Evolutionary conservation across 2,888 invertebrate genomes (phyloP).

Genomic region (Metallyticus violacea): DNA sequence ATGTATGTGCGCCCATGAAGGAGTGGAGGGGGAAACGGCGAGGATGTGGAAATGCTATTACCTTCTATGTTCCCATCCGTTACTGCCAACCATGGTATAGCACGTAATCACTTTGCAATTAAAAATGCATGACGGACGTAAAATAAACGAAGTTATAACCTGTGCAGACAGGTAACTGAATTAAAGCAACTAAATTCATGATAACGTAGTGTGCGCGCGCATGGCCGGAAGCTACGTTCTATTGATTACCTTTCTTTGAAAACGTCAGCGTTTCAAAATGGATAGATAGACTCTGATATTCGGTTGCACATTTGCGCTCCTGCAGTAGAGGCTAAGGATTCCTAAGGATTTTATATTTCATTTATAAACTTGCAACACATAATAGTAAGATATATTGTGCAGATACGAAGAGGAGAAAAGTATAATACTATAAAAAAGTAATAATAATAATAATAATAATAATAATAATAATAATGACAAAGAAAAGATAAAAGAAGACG

Average conservation of each 20-base stretch:
- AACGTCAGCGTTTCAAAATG: neutral
- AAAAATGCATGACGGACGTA: neutral
- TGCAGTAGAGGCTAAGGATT: neutral
- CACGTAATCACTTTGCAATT: neutral
- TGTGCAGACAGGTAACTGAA: neutral
- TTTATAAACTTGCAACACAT: no score
- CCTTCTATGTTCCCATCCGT: neutral
- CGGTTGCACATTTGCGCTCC: neutral
- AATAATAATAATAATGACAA: no score
- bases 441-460: no score
- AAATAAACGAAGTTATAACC: neutral
- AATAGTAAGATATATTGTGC: no score
- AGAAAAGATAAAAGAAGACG: no score
- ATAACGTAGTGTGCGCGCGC: neutral
- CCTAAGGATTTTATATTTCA: no score
- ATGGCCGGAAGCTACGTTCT: neutral
- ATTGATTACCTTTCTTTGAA: neutral
- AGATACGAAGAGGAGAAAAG: no score
- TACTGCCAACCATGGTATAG: neutral
- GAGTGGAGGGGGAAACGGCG: neutral
- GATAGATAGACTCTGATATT: neutral
- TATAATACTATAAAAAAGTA: no score
- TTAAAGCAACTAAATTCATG: neutral
- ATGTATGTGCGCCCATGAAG: neutral
- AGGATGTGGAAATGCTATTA: neutral